Evolutionary conservation across 2,113 vertebrate species (phyloP), one percentile per base, ranked within the genome.

Genomic region (Elgaria multicarinata): DNA sequence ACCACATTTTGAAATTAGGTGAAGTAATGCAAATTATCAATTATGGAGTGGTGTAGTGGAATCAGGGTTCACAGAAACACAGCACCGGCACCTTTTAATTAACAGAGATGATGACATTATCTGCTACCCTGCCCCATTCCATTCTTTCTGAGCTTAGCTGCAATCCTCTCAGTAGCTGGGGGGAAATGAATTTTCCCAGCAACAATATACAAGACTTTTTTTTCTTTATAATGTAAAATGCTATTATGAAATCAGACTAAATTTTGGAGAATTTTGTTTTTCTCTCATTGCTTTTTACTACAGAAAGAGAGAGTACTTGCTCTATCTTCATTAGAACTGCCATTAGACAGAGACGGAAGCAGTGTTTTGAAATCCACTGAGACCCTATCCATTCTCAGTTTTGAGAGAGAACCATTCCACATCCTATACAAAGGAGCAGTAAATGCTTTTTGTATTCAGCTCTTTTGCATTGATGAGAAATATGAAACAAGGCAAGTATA

Each of bases 401-500:
- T 66, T 14, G 87, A 53, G 44, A 6, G 81, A 31, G 87, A 33
- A 10, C 26, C 62, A 82, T 96, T 96, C 80, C 90, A 2, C 55
- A 96, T 96, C 0, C 22, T 94, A 67, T 93, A 94, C 82, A 83
- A 76, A 83, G 93, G 95, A 58, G 66, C 91, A 83, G 81, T 95
- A 44, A 96, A 96, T 6, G 97, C 95, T 1, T 98, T 99, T 95
- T 93, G 96, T 76, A 97, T 99, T 93, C 97, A 97, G 92, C 90
- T 98, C 28, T 97, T 99, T n/a, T 95, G 96, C 89, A 97, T 99
- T 0, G 95, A 98, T 89, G 97, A 98, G 94, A 95, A 96, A 22
- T 89, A 98, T 6, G 98, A 98, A 94, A 97, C 93, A 36, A 98
- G 99, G 99, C 97, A 90, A 97, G 96, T 85, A 28, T 0, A 8